Base-by-base conservation (phyloP, 1,140 invertebrate species). In the Magallana gigas region DNA sequence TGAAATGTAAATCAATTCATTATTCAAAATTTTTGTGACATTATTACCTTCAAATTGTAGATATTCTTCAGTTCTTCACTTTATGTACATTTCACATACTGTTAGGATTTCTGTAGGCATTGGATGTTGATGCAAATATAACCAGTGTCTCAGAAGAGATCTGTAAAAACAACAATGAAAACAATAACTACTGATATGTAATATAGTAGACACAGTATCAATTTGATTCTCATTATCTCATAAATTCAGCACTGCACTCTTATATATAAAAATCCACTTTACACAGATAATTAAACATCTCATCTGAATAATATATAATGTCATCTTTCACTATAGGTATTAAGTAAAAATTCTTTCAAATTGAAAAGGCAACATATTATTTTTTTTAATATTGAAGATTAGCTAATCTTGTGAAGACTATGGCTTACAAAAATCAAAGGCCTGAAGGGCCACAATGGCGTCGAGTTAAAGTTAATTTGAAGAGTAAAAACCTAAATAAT, bases 1-100 rank as follows among this genome's bases (percentile, higher is more conserved):
- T 16, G 60, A 62, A n/a, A n/a, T n/a, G n/a, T 62, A 62, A 62
- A 62, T n/a, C 60, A n/a, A 62, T 62, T 12, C 60, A 62, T 62
- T 62, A 16, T n/a, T 62, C 14, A 62, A n/a, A 62, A 62, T n/a
- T 62, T 62, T 16, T 62, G 59, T 60, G 7, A 0, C 11, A 9
- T 16, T 62, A 62, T 62, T 62, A 62, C 60, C 60, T 62, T 62
- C 6, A 62, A 62, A 16, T 12, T n/a, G 60, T 62, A 12, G 9
- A 11, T n/a, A 62, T 62, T 62, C 1, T 62, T 62, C 60, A 12
- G n/a, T 1, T n/a, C n/a, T 62, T n/a, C 6, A 23, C 12, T n/a
- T 12, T 16, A 16, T 62, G 12, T 62, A 62, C 23, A 62, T 62
- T n/a, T 62, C 12, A n/a, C 12, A 0, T n/a, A 16, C 60, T 62